These are phyloP conservation scores for Zapornia atra DNA, from an alignment of 2,113 vertebrate genomes.

Conservation along the genomic window DNA sequence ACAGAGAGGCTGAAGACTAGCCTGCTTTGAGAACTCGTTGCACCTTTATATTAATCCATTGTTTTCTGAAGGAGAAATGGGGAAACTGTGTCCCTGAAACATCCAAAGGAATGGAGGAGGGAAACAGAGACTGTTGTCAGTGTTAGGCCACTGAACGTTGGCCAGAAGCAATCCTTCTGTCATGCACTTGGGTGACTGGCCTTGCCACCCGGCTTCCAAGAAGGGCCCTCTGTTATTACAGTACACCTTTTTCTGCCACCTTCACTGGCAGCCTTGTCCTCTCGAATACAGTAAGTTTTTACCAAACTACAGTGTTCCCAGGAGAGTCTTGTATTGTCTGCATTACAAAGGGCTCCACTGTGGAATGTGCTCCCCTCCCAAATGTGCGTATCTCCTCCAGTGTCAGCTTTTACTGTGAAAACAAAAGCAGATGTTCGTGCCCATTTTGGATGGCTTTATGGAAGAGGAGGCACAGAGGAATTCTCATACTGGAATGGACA, in stretches of 20 bases:
- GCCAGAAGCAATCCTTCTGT: not conserved
- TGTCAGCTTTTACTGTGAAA: conserved; percentile 47
- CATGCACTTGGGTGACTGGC: not conserved
- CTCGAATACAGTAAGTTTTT: not conserved
- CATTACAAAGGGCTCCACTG: conserved; percentile 3
- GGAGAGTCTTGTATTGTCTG: not conserved
- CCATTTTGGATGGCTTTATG: conserved; percentile 16
- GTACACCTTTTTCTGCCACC: not conserved
- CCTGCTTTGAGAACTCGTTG: not conserved
- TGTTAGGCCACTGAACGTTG: not conserved
- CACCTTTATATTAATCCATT: not conserved
- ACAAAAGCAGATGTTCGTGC: conserved; percentile 58
- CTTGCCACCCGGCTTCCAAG: not conserved
- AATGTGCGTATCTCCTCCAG: not conserved
- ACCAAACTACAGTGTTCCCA: not conserved
- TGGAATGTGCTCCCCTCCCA: conserved; percentile 32
- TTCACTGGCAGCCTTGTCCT: not conserved
- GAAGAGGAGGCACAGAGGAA: not conserved
- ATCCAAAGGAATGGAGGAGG: not conserved
- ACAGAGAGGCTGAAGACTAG: not conserved
- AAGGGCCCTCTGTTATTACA: not conserved
- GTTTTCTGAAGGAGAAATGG: not conserved
- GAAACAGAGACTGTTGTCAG: not conserved
- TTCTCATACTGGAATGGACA: not conserved
- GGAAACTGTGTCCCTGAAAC: not conserved